Percentiles rank a stretch among this genome's conserved stretches.
phyloP scores from a whole-genome alignment of 2,113 vertebrate genomes.

The Arvicanthis niloticus region DNA sequence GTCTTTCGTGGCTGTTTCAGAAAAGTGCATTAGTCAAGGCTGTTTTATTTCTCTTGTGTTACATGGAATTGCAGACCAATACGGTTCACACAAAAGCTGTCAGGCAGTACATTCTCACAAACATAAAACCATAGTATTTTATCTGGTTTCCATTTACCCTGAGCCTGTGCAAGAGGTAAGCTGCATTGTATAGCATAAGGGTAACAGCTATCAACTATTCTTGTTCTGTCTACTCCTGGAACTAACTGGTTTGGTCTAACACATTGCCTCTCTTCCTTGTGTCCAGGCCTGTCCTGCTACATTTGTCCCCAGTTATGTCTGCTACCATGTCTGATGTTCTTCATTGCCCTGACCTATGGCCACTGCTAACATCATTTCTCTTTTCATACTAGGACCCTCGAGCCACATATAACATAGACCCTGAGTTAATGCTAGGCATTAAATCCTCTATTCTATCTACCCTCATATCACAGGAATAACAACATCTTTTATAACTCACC shows the following conservation, averaged over 20 bases:
- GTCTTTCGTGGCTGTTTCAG: conserved; percentile 13
- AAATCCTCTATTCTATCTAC: background rate
- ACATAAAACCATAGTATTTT: background rate
- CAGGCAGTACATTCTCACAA: conserved; percentile 18
- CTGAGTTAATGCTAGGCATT: background rate
- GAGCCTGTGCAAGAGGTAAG: background rate
- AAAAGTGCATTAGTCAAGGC: background rate
- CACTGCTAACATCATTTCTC: background rate
- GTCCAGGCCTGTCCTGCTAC: background rate
- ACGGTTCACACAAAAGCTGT: background rate
- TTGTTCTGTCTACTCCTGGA: background rate
- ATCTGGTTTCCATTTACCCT: background rate
- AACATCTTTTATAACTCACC: background rate
- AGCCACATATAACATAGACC: background rate
- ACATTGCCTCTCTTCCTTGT: background rate
- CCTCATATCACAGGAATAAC: background rate
- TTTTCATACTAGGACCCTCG: background rate
- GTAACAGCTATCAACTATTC: background rate
- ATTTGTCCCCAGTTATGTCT: background rate
- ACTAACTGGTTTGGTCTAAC: background rate
- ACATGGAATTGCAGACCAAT: background rate
- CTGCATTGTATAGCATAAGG: background rate
- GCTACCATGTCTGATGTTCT: background rate
- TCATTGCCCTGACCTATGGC: background rate
- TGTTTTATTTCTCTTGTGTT: background rate